Conservation (phyloP, 2,113 vertebrate genomes). For the Dasyornis broadbenti region DNA sequence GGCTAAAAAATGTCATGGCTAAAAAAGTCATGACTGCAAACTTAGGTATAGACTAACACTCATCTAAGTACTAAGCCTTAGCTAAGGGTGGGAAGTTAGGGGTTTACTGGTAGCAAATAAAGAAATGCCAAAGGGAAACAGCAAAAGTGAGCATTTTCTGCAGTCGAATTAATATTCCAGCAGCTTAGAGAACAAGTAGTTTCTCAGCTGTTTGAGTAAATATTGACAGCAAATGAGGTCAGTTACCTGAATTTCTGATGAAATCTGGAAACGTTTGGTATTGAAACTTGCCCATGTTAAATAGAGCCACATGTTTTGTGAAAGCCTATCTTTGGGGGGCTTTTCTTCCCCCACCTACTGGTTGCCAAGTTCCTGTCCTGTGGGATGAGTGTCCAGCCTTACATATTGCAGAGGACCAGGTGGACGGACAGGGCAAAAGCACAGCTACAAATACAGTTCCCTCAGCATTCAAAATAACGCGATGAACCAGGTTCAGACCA, state of each 20-base stretch:
- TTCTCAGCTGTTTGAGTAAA: background rate
- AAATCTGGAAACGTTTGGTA: background rate
- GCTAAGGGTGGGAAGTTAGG: background rate
- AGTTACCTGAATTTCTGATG: background rate
- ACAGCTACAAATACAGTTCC: background rate
- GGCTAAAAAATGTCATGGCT: constrained; percentile 40
- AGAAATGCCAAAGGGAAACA: background rate
- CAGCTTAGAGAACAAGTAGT: background rate
- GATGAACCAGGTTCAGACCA: background rate
- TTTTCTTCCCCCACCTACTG: rapidly evolving
- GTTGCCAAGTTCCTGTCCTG: background rate
- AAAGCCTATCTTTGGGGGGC: background rate
- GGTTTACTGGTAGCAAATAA: background rate
- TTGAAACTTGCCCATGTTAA: background rate
- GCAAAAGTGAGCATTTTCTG: background rate
- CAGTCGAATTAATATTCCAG: constrained; percentile 3
- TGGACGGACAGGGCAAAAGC: rapidly evolving
- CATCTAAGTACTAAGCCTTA: background rate
- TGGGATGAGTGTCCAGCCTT: background rate
- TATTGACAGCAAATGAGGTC: background rate
- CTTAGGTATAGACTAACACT: background rate
- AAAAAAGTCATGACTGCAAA: background rate
- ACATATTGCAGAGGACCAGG: background rate
- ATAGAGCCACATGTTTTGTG: background rate
- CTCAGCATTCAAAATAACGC: background rate